Conservation (phyloP, 2,888 invertebrate species). For the Amphipyra berbera region DNA sequence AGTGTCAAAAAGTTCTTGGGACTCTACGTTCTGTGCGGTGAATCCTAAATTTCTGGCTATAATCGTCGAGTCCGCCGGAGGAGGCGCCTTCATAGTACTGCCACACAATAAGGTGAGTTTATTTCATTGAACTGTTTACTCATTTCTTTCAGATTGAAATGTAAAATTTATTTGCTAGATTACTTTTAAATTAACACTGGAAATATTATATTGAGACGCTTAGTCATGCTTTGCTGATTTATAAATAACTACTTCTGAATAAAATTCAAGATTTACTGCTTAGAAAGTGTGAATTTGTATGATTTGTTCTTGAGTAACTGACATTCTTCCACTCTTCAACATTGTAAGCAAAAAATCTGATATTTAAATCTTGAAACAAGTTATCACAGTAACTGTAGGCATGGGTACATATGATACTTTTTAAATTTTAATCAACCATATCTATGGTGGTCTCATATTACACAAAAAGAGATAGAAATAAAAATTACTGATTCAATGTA, state of each 20-base stretch:
- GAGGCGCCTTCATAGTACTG: slow-evolving; percentile 98
- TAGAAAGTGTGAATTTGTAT: neutral
- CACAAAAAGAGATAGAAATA: too few relatives aligned
- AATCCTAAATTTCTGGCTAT: slow-evolving; percentile 99
- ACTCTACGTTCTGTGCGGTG: slow-evolving; percentile 99
- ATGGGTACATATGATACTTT: too few relatives aligned
- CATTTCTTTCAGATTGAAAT: slow-evolving; percentile 47
- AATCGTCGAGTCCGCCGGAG: slow-evolving; percentile 98
- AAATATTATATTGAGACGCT: slow-evolving; percentile 55
- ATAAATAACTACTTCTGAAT: slow-evolving; percentile 52
- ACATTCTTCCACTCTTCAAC: neutral
- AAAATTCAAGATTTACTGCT: slow-evolving; percentile 16
- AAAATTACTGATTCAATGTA: too few relatives aligned
- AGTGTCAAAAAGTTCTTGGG: slow-evolving; percentile 99
- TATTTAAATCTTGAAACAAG: too few relatives aligned
- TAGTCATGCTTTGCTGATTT: slow-evolving; percentile 56
- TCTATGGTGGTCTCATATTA: too few relatives aligned
- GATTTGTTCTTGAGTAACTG: slow-evolving; percentile 1
- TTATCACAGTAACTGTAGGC: too few relatives aligned
- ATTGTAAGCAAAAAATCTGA: too few relatives aligned
- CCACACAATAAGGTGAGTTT: slow-evolving; percentile 96
- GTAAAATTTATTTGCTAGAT: slow-evolving; percentile 31
- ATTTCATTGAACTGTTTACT: slow-evolving; percentile 49
- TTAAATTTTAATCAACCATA: too few relatives aligned
- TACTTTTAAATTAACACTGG: slow-evolving; percentile 29